phyloP scores from a whole-genome alignment of 1,140 invertebrate species.

The Heliothis virescens region DNA sequence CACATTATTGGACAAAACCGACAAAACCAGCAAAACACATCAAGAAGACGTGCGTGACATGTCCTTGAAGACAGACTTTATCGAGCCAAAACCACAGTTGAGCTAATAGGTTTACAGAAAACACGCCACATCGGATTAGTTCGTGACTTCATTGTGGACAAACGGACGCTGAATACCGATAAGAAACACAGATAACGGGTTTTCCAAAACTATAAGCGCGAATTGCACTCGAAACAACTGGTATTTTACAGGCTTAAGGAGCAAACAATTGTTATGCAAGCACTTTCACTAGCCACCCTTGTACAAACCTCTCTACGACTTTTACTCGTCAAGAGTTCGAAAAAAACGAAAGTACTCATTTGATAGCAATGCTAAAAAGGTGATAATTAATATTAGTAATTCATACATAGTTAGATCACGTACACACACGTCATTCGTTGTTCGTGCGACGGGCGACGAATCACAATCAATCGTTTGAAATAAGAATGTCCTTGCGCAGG shows the following conservation, averaged over 20 bases:
- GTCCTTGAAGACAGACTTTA: slow-evolving; percentile 39
- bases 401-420: slow-evolving; percentile 49
- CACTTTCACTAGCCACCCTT: slow-evolving; percentile 60
- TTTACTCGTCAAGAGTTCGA: slow-evolving; percentile 54
- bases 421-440: slow-evolving; percentile 25
- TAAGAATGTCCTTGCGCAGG: slow-evolving; percentile 72
- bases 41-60: neutral
- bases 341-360: slow-evolving; percentile 35
- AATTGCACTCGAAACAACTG: slow-evolving; percentile 10
- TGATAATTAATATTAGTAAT: slow-evolving; percentile 62
- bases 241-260: slow-evolving; percentile 52
- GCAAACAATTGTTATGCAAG: slow-evolving; percentile 56
- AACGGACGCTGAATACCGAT: slow-evolving; percentile 61
- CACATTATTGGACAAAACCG: neutral
- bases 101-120: slow-evolving; percentile 43
- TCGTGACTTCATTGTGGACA: slow-evolving; percentile 65
- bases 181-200: slow-evolving; percentile 51
- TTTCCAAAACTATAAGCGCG: slow-evolving; percentile 3
- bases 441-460: slow-evolving; percentile 51
- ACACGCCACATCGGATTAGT: slow-evolving; percentile 54
- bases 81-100: slow-evolving; percentile 36
- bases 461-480: slow-evolving; percentile 57
- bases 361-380: slow-evolving; percentile 57
- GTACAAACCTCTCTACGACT: slow-evolving; percentile 43
- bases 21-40: neutral